Conservation (phyloP, 2,888 invertebrate genomes). For the Caenorhabditis afra region DNA sequence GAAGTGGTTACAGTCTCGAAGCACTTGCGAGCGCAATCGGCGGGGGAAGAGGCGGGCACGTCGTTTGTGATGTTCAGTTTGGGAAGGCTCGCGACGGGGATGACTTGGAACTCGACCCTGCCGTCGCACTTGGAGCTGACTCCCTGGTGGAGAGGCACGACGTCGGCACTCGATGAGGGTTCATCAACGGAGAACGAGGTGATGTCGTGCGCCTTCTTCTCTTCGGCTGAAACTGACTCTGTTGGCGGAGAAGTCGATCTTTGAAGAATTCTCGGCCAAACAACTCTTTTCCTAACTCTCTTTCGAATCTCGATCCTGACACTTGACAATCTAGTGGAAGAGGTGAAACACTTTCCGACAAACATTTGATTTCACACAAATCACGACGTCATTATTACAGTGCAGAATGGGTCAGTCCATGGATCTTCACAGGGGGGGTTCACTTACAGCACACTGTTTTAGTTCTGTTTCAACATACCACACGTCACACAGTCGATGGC, state of each 20-base stretch:
- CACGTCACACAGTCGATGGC: constrained; percentile 74
- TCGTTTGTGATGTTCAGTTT: constrained; percentile 79
- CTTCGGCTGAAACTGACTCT: constrained; percentile 30
- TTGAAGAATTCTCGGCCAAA: no score
- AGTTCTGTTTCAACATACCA: constrained; percentile 66
- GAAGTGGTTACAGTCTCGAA: constrained; percentile 76
- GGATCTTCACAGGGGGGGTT: not conserved
- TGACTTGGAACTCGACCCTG: constrained; percentile 78
- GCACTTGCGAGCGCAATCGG: constrained; percentile 79
- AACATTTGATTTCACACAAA: constrained; percentile 3
- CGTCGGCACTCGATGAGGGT: constrained; percentile 22
- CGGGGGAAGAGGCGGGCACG: constrained; percentile 77
- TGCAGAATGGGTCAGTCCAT: constrained; percentile 6
- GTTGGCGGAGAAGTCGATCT: not conserved
- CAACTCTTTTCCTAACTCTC: no score
- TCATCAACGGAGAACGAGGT: constrained; percentile 61
- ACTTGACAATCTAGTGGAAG: no score
- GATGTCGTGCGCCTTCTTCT: constrained; percentile 55
- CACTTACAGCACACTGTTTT: constrained; percentile 19
- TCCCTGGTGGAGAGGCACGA: constrained; percentile 42
- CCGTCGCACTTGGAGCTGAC: constrained; percentile 67
- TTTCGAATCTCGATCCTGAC: not conserved
- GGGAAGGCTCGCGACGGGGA: constrained; percentile 75
- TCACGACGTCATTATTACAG: not conserved
- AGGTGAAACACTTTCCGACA: not conserved